These are phyloP conservation scores for Microchirus variegatus DNA, from an alignment of 2,797 vertebrate species.

Conservation along the genomic window DNA sequence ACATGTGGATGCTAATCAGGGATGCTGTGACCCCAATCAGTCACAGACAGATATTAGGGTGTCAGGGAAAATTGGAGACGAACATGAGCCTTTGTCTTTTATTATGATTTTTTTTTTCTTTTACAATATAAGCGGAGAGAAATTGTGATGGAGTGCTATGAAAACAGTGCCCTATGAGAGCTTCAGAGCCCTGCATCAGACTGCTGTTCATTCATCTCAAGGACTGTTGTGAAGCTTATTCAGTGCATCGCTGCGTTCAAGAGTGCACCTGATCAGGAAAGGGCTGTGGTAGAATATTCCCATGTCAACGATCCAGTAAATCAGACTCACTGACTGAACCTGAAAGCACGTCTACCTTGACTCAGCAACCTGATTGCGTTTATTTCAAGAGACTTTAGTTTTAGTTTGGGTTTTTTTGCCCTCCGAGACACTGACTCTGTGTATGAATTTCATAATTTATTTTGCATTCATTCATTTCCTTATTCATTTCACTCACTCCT, in stretches of 20 bases:
- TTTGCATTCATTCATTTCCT: not conserved
- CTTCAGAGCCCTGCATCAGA: not conserved
- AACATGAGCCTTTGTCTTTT: constrained; percentile 42
- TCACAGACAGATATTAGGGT: constrained; percentile 53
- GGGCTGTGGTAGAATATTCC: not conserved
- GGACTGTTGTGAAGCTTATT: not conserved
- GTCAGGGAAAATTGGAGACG: constrained; percentile 44
- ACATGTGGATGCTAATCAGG: constrained; percentile 60
- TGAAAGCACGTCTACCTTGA: not conserved
- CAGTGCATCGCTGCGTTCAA: not conserved
- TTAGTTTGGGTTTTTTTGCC: not conserved
- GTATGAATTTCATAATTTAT: not conserved
- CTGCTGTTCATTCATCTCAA: constrained; percentile 9
- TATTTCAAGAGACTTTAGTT: too few relatives aligned
- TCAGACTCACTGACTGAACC: not conserved
- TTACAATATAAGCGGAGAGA: constrained; percentile 7
- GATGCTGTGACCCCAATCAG: constrained; percentile 65
- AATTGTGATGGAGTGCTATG: constrained; percentile 8
- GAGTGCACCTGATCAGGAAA: not conserved
- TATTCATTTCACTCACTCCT: not conserved
- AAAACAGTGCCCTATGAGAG: constrained; percentile 16
- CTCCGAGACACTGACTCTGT: not conserved
- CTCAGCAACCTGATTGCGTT: not conserved
- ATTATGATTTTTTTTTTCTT: not conserved
- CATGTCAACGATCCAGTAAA: not conserved